Conservation (phyloP, 2,113 vertebrate species). For the Thinocorus orbignyianus region DNA sequence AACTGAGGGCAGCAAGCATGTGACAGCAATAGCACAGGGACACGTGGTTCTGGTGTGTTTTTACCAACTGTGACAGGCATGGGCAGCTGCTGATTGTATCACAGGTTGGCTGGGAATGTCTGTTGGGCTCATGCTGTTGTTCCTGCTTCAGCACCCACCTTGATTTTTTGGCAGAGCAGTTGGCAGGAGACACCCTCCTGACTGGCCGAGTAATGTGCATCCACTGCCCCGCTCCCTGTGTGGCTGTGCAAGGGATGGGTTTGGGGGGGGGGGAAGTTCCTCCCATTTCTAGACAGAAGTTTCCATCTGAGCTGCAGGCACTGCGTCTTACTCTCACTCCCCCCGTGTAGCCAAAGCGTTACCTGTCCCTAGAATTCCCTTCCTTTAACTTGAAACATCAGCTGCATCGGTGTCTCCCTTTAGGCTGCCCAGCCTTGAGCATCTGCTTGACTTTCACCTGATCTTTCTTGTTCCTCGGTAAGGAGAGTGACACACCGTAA, state of each 20-base stretch:
- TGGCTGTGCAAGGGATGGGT: neutral
- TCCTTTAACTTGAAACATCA: neutral
- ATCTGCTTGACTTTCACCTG: neutral
- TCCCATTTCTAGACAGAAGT: neutral
- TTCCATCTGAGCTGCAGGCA: neutral
- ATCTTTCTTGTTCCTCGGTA: neutral
- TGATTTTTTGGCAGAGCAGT: neutral
- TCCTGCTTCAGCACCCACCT: neutral
- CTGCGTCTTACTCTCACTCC: neutral
- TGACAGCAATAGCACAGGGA: neutral
- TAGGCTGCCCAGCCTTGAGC: neutral
- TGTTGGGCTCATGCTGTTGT: neutral
- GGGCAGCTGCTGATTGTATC: neutral
- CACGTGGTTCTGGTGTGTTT: neutral
- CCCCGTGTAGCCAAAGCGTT: neutral
- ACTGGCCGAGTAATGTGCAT: neutral
- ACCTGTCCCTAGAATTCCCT: neutral
- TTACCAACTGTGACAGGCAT: neutral
- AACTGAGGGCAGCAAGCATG: fast-evolving
- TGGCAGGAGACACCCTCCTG: neutral
- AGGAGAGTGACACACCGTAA: neutral
- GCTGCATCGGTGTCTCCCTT: neutral
- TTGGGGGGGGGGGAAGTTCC: neutral
- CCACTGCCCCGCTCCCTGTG: fast-evolving
- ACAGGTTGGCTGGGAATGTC: neutral